Conservation (phyloP, 2,888 invertebrate genomes). For the Drosophila rellima region DNA sequence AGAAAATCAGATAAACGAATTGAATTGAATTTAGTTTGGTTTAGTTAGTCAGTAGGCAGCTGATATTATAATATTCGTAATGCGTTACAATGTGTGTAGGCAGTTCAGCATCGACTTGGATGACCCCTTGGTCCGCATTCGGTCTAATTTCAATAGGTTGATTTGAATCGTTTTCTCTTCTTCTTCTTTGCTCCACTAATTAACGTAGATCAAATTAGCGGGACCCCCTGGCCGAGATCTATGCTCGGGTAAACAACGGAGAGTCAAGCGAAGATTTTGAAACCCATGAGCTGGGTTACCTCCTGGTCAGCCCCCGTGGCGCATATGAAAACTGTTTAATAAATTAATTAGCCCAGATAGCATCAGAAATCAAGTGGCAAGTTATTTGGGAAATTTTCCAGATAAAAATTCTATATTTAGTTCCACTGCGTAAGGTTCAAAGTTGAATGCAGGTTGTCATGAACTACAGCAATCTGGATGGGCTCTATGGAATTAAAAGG, state of each 20-base stretch:
- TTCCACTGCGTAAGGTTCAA: constrained; percentile 39
- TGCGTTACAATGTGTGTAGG: constrained; percentile 71
- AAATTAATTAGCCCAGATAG: constrained; percentile 66
- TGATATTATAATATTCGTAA: constrained; percentile 54
- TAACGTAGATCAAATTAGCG: constrained; percentile 55
- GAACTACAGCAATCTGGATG: not conserved
- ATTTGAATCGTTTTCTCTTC: constrained; percentile 30
- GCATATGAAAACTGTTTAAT: constrained; percentile 62
- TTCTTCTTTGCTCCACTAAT: constrained; percentile 41
- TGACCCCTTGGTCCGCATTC: constrained; percentile 4
- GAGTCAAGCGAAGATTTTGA: constrained; percentile 39
- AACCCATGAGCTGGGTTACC: constrained; percentile 11
- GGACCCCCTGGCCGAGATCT: constrained; percentile 33
- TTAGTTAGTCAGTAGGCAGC: constrained; percentile 50
- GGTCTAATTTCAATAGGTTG: constrained; percentile 24
- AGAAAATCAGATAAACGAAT: constrained; percentile 72
- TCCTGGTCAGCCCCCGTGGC: constrained; percentile 32
- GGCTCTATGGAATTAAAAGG: not conserved
- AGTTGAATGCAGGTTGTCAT: constrained; percentile 32
- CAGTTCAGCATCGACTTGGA: constrained; percentile 28
- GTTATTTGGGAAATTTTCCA: constrained; percentile 18
- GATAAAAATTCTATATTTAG: constrained; percentile 27
- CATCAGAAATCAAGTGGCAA: constrained; percentile 55
- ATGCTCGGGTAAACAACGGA: constrained; percentile 28
- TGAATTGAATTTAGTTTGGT: constrained; percentile 57